These are phyloP conservation scores for Catagonus wagneri DNA, from an alignment of 2,113 vertebrate species.

Conservation along the genomic window DNA sequence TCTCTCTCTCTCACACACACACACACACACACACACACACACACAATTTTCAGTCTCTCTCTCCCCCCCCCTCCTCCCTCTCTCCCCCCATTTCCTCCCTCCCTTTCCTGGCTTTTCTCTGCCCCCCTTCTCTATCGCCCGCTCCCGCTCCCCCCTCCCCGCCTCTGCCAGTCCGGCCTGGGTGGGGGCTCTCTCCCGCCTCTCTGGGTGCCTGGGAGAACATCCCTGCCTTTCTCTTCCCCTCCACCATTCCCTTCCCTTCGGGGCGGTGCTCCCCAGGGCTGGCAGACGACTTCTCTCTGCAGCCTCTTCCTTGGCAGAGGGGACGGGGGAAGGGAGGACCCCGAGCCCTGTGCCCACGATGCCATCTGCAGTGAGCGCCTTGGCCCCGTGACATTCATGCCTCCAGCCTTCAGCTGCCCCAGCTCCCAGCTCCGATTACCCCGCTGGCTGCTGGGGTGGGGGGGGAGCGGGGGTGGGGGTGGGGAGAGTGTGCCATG, in stretches of 20 bases:
- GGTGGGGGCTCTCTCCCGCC: conserved; percentile 55
- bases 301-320: not conserved
- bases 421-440: conserved; percentile 79
- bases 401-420: conserved; percentile 80
- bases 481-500: conserved; percentile 10
- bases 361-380: conserved; percentile 70
- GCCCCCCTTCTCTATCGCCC: not conserved
- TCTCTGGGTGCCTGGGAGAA: conserved; percentile 65
- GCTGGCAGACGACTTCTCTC: conserved; percentile 32
- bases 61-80: not conserved
- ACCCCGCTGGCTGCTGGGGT: conserved; percentile 66
- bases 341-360: conserved; percentile 66
- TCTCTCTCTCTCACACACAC: not conserved
- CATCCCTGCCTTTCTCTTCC: conserved; percentile 30
- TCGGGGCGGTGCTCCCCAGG: not conserved
- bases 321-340: conserved; percentile 10
- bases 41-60: not conserved
- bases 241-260: conserved; percentile 5
- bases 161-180: conserved; percentile 49
- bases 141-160: not conserved
- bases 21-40: not conserved
- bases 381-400: conserved; percentile 75
- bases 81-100: not conserved
- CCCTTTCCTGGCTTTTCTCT: not conserved
- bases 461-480: conserved; percentile 33